Evolutionary conservation across 1,140 invertebrate genomes (phyloP).

Genomic region (Hesperophylax magnus): DNA sequence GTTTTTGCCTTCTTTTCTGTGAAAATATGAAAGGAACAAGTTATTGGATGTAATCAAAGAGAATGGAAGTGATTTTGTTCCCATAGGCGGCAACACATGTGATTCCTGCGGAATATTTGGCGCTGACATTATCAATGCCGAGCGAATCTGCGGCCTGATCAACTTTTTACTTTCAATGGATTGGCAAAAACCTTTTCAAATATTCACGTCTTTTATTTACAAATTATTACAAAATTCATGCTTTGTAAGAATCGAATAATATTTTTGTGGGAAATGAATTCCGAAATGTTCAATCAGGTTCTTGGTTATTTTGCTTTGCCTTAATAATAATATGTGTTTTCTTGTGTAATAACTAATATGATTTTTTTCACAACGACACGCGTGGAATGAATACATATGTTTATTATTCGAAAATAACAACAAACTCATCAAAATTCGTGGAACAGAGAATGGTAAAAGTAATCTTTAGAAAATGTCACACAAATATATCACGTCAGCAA

Average conservation of each 20-base stretch:
- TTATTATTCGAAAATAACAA: too few species aligned
- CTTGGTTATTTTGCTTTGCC: not conserved
- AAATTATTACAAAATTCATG: conserved; percentile 21
- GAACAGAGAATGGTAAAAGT: too few species aligned
- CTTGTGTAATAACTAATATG: too few species aligned
- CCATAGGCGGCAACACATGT: conserved; percentile 45
- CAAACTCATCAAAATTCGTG: too few species aligned
- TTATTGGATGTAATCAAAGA: conserved; percentile 56
- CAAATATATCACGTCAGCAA: too few species aligned
- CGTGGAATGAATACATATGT: too few species aligned
- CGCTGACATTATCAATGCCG: conserved; percentile 41
- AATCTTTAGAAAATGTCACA: too few species aligned
- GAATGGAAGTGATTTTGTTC: conserved; percentile 53
- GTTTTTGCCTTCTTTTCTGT: conserved; percentile 29
- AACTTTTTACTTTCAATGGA: conserved; percentile 23
- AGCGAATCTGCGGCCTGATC: conserved; percentile 24
- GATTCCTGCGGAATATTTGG: conserved; percentile 32
- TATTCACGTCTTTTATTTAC: conserved; percentile 21
- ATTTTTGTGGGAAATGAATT: not conserved
- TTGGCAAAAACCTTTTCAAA: not conserved
- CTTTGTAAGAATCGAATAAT: not conserved
- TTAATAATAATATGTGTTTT: too few species aligned
- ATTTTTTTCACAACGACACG: too few species aligned
- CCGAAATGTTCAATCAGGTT: not conserved
- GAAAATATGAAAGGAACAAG: conserved; percentile 57